Conservation (phyloP, 1,140 invertebrate species). For the Drosophila oshimai region DNA sequence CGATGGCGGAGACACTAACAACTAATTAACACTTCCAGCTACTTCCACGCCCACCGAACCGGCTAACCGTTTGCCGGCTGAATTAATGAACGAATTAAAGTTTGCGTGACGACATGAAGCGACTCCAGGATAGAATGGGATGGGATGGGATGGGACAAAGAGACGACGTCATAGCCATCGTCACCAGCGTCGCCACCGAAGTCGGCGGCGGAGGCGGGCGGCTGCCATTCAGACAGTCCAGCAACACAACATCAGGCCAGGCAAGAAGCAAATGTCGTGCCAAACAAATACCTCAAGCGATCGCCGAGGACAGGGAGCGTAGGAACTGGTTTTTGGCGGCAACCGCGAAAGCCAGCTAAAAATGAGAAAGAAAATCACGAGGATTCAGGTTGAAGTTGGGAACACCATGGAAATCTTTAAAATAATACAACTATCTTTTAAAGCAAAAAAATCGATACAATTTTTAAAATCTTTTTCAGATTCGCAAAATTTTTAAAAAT, state of each 20-base stretch:
- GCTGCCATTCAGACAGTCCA: constrained; percentile 14
- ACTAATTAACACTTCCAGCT: constrained; percentile 79
- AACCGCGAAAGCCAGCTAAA: constrained; percentile 36
- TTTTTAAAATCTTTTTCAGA: no score
- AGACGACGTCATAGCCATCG: constrained; percentile 39
- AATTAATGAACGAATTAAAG: constrained; percentile 77
- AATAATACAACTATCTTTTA: no score
- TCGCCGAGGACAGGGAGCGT: constrained; percentile 34
- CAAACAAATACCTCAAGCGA: constrained; percentile 68
- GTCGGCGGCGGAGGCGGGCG: constrained; percentile 8
- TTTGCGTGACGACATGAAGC: constrained; percentile 77
- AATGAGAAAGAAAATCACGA: constrained; percentile 1
- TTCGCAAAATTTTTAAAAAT: no score
- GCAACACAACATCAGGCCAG: constrained; percentile 6
- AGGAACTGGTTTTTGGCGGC: constrained; percentile 58
- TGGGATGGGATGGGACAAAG: not conserved
- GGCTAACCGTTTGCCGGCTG: constrained; percentile 69
- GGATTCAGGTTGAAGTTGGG: not conserved
- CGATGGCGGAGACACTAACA: constrained; percentile 56
- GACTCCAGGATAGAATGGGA: constrained; percentile 2
- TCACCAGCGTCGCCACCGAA: constrained; percentile 36
- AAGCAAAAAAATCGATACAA: no score
- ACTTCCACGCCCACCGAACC: constrained; percentile 71
- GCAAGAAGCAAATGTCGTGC: constrained; percentile 75
- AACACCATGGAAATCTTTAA: not conserved